These are phyloP conservation scores for Pandemis corylana DNA, from an alignment of 2,888 invertebrate species.

Conservation along the genomic window DNA sequence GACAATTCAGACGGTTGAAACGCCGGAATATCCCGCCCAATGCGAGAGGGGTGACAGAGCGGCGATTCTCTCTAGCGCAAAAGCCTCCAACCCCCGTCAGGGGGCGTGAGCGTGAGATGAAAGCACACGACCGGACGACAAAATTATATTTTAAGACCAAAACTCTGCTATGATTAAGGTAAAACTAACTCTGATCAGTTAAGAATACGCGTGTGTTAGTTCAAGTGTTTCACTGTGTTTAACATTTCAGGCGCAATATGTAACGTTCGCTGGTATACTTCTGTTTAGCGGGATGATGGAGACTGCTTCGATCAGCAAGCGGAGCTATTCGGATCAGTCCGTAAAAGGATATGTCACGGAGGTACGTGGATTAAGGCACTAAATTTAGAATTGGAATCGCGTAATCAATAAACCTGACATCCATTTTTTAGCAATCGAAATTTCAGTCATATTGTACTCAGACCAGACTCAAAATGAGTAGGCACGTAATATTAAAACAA, in stretches of 20 bases:
- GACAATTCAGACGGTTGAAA: background rate
- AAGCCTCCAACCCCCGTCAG: constrained; percentile 57
- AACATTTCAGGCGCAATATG: constrained; percentile 71
- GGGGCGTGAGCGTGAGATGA: constrained; percentile 62
- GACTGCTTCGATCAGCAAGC: constrained; percentile 80
- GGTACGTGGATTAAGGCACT: constrained; percentile 75
- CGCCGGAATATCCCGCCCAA: background rate
- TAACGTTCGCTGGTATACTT: constrained; percentile 66
- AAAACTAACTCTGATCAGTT: constrained; percentile 49
- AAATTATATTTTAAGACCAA: constrained; percentile 63
- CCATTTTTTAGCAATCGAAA: background rate
- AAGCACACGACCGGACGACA: constrained; percentile 56
- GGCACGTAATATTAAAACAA: background rate
- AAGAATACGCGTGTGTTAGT: constrained; percentile 46
- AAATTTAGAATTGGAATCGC: background rate
- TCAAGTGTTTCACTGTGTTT: constrained; percentile 48
- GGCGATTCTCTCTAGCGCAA: constrained; percentile 18
- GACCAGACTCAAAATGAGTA: background rate
- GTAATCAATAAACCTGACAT: background rate
- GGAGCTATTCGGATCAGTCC: constrained; percentile 92
- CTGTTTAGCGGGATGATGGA: constrained; percentile 68
- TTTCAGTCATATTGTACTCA: background rate
- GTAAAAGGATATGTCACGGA: constrained; percentile 93
- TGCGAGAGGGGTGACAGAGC: constrained; percentile 11
- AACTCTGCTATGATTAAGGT: constrained; percentile 78